phyloP scores from a whole-genome alignment of 1,140 invertebrate genomes.

The Dendrolimus kikuchii region DNA sequence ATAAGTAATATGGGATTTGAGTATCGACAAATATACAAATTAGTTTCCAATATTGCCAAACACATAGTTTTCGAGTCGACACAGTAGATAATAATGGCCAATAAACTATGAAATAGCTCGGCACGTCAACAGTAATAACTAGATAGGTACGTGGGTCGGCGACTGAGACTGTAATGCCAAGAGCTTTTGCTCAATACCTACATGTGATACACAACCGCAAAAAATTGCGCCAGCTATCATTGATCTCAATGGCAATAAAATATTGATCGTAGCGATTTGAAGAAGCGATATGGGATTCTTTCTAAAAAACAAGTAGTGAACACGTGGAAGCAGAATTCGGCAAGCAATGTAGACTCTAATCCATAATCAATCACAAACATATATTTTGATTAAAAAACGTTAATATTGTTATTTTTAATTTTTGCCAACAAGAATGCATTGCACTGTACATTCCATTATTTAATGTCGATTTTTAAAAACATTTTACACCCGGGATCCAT shows the following conservation, averaged over 20 bases:
- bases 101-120: conserved; percentile 42
- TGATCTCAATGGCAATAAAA: not conserved
- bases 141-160: conserved; percentile 35
- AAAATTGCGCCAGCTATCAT: conserved; percentile 1
- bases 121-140: conserved; percentile 37
- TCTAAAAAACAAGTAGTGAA: no score
- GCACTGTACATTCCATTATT: no score
- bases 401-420: no score
- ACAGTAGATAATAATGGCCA: conserved; percentile 28
- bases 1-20: not conserved
- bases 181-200: conserved; percentile 26
- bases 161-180: conserved; percentile 31
- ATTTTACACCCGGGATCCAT: no score
- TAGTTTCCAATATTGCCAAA: conserved; percentile 18
- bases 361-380: no score
- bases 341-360: no score
- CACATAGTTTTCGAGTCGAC: conserved; percentile 23
- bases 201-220: not conserved
- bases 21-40: conserved; percentile 5
- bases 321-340: no score
- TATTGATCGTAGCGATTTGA: no score
- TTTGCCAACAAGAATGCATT: no score
- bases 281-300: no score
- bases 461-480: no score
- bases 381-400: no score